Conservation (phyloP, 2,888 invertebrate genomes). For the Cataglyphis albicans region DNA sequence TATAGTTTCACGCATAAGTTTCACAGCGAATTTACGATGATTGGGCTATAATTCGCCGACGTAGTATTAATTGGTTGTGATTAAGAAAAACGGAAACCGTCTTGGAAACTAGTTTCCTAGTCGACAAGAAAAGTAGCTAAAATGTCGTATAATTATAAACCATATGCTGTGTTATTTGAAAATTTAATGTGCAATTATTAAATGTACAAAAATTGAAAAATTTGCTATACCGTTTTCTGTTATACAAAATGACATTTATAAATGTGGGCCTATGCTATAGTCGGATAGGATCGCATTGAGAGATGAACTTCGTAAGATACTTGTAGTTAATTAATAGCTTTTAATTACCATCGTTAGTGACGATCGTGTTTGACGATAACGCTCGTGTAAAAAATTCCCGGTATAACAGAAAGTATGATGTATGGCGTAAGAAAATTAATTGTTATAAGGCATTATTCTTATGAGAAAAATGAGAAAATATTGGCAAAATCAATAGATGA, state of each 20-base stretch:
- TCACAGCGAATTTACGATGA: constrained; percentile 14
- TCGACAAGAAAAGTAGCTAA: constrained; percentile 30
- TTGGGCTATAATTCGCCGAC: constrained; percentile 52
- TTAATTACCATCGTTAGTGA: background rate
- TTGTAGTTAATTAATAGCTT: background rate
- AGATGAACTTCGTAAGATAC: background rate
- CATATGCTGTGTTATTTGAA: constrained; percentile 25
- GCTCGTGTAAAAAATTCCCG: background rate
- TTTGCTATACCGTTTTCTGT: constrained; percentile 4
- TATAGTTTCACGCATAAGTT: constrained; percentile 17
- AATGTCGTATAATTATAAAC: constrained; percentile 24
- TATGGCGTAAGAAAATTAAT: background rate
- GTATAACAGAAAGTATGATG: background rate
- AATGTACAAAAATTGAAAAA: background rate
- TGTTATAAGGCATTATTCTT: background rate
- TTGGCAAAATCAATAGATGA: background rate
- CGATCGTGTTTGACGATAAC: background rate
- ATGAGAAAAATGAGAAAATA: background rate
- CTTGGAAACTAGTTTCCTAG: constrained; percentile 19
- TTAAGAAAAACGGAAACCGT: constrained; percentile 46
- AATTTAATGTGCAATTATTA: constrained; percentile 22
- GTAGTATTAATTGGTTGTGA: constrained; percentile 73
- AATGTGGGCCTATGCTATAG: background rate
- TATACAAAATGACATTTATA: background rate
- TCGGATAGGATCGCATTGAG: background rate